Percentiles rank a stretch among this genome's conserved stretches.
Conservation (phyloP, 2,113 vertebrate species). For the Nyctibius bracteatus region DNA sequence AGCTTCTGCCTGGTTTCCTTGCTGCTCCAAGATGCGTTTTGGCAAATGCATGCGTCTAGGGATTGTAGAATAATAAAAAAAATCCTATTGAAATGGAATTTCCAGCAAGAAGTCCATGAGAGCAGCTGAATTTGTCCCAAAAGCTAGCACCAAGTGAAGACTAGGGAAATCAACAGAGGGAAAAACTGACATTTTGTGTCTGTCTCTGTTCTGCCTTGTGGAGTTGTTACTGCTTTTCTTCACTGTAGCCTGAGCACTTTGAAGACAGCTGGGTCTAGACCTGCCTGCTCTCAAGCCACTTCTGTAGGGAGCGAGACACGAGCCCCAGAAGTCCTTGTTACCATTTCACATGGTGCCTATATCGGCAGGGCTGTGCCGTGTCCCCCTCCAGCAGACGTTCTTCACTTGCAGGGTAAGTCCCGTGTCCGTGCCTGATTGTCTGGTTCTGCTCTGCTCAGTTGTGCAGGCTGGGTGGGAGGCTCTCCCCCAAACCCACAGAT, state of each 20-base stretch:
- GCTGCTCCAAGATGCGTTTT: fast-evolving
- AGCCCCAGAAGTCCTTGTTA: not conserved
- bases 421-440: fast-evolving
- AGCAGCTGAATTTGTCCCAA: not conserved
- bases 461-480: not conserved
- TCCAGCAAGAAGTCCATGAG: not conserved
- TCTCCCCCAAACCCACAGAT: not conserved
- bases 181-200: not conserved
- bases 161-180: not conserved
- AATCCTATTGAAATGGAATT: not conserved
- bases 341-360: fast-evolving
- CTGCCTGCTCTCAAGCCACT: not conserved
- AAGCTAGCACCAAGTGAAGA: not conserved
- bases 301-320: fast-evolving
- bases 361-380: fast-evolving
- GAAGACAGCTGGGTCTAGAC: not conserved
- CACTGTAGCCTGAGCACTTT: fast-evolving
- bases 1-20: not conserved
- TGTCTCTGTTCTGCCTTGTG: not conserved
- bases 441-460: not conserved
- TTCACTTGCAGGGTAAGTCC: not conserved
- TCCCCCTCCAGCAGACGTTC: not conserved
- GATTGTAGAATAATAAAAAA: not conserved
- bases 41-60: too few relatives aligned
- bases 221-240: not conserved